A percentile compares a stretch with the other conserved stretches of the same genome.
Evolutionary conservation across 2,113 vertebrate genomes (phyloP).

Genomic region (Dipodomys ordii): DNA sequence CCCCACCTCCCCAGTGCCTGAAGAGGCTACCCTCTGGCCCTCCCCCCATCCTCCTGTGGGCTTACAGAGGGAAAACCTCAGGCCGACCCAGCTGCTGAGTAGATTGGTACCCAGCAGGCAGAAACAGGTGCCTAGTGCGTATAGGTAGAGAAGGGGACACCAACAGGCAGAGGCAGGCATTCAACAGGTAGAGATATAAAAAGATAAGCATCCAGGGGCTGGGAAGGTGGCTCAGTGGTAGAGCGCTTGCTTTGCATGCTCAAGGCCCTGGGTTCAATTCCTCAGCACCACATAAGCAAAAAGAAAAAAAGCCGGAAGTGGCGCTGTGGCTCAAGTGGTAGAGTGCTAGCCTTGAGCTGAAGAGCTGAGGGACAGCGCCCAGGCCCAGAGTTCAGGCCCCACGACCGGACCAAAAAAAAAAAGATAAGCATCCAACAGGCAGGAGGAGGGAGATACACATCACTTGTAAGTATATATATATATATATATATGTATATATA

Average conservation of each 20-base stretch:
- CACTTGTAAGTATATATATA: background rate
- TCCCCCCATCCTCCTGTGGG: slow-evolving; percentile 1
- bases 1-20: background rate
- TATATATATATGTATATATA: background rate
- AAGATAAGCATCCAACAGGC: background rate
- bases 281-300: too few relatives aligned
- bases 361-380: too few relatives aligned
- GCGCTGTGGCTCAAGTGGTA: too few relatives aligned
- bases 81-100: slow-evolving; percentile 4
- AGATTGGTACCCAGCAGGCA: background rate
- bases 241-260: too few relatives aligned
- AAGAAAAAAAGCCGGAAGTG: too few relatives aligned
- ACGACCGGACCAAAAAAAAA: too few relatives aligned
- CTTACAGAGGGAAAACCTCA: slow-evolving; percentile 50
- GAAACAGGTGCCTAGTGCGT: background rate
- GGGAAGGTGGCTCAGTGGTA: too few relatives aligned
- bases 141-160: background rate
- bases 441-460: background rate
- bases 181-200: background rate
- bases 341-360: too few relatives aligned
- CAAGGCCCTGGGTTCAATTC: too few relatives aligned
- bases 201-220: background rate
- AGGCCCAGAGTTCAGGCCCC: too few relatives aligned
- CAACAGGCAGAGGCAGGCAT: background rate
- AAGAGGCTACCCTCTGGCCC: slow-evolving; percentile 59